Evolutionary conservation across 1,140 invertebrate genomes (phyloP).

Genomic region (Diabrotica virgifera): DNA sequence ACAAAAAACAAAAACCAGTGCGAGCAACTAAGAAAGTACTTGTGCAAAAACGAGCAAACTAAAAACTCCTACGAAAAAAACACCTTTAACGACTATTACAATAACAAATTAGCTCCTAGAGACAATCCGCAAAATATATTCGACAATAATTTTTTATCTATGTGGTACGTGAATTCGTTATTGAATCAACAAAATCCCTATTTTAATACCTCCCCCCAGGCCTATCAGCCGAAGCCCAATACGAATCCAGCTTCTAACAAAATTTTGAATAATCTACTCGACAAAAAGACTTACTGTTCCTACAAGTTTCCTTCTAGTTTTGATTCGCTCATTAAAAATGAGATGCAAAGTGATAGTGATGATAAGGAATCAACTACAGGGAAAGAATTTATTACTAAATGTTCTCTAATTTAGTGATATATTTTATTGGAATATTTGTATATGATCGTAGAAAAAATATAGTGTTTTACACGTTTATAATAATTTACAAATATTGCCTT

Average conservation of each 20-base stretch:
- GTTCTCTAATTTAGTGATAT: too few species aligned
- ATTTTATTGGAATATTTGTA: neutral
- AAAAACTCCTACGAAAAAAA: conserved; percentile 35
- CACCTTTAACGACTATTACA: conserved; percentile 27
- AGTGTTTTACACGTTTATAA: too few species aligned
- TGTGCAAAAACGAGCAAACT: conserved; percentile 33
- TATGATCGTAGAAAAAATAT: too few species aligned
- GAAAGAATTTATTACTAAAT: too few species aligned
- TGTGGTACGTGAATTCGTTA: conserved; percentile 61
- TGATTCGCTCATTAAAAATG: conserved; percentile 46
- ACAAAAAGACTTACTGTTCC: conserved; percentile 39
- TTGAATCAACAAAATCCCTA: conserved; percentile 33
- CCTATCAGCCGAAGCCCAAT: conserved; percentile 23
- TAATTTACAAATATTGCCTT: too few species aligned
- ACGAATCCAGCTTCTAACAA: conserved; percentile 37
- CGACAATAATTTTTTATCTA: conserved; percentile 59
- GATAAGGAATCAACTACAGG: conserved; percentile 14
- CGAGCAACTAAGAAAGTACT: conserved; percentile 37
- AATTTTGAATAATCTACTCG: conserved; percentile 46
- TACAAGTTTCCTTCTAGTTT: conserved; percentile 39
- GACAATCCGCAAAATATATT: conserved; percentile 46
- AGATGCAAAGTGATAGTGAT: conserved; percentile 35
- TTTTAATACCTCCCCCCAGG: conserved; percentile 25
- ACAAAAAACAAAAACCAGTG: conserved; percentile 36
- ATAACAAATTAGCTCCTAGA: conserved; percentile 29